phyloP scores from a whole-genome alignment of 2,113 vertebrate species.

The Pungitius pungitius region DNA sequence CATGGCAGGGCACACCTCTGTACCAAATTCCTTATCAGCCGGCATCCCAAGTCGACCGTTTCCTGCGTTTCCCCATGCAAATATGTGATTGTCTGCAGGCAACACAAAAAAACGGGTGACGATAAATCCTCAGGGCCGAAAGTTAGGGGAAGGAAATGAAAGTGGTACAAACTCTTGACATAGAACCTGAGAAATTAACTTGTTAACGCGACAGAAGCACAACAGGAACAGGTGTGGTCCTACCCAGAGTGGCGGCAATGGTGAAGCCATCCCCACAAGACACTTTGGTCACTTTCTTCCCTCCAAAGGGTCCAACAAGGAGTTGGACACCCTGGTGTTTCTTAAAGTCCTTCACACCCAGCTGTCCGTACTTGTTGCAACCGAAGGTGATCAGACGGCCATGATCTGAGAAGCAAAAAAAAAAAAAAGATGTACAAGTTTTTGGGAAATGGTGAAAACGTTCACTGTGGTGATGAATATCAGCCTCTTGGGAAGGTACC shows the following conservation, averaged over 20 bases:
- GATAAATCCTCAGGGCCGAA: not conserved
- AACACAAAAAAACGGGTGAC: not conserved
- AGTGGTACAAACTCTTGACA: not conserved
- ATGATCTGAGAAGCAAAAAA: slow-evolving; percentile 80
- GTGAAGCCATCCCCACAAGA: slow-evolving; percentile 98
- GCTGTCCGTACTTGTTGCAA: slow-evolving; percentile 95
- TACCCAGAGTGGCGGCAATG: slow-evolving; percentile 94
- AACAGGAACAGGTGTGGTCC: slow-evolving; percentile 47
- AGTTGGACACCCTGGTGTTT: slow-evolving; percentile 93
- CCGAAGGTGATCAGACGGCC: slow-evolving; percentile 95
- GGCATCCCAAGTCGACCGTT: slow-evolving; percentile 98
- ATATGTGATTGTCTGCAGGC: slow-evolving; percentile 94
- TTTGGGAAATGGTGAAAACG: not conserved
- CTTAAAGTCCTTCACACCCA: slow-evolving; percentile 96
- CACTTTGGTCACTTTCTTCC: slow-evolving; percentile 92
- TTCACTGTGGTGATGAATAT: not conserved
- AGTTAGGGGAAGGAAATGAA: not conserved
- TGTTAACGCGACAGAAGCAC: not conserved
- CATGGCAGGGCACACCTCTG: slow-evolving; percentile 95
- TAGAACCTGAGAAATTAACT: not conserved
- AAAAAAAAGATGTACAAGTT: not conserved
- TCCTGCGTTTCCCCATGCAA: slow-evolving; percentile 98
- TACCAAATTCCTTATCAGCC: slow-evolving; percentile 90
- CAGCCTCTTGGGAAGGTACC: slow-evolving; percentile 73
- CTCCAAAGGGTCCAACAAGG: slow-evolving; percentile 91